Evolutionary conservation across 1,140 invertebrate species (phyloP).

Genomic region (Papilio aristodemus): DNA sequence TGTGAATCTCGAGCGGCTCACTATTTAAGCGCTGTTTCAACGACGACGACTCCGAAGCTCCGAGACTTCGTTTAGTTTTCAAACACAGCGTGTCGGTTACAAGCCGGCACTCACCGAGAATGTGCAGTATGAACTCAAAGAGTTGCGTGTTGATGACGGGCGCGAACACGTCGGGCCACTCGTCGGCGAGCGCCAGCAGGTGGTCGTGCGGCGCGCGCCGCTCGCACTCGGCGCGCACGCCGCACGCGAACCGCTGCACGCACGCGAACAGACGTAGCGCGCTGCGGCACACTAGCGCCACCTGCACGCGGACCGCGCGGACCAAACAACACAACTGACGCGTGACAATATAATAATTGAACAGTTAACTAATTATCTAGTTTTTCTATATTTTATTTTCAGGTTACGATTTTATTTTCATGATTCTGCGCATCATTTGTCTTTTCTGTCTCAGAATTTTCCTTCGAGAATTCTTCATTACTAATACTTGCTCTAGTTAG

Average conservation of each 20-base stretch:
- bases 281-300: slow-evolving; percentile 39
- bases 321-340: no score
- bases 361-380: no score
- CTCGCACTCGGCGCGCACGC: slow-evolving; percentile 32
- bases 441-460: no score
- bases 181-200: slow-evolving; percentile 44
- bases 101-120: slow-evolving; percentile 41
- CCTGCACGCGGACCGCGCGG: slow-evolving; percentile 42
- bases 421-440: no score
- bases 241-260: slow-evolving; percentile 38
- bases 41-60: no score
- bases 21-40: no score
- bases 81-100: not conserved
- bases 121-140: slow-evolving; percentile 35
- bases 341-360: no score
- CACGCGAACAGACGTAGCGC: slow-evolving; percentile 39
- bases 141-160: slow-evolving; percentile 45
- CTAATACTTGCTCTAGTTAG: no score
- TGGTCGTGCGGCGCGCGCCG: slow-evolving; percentile 39
- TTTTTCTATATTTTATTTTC: no score
- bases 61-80: not conserved
- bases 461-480: no score
- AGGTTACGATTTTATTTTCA: no score
- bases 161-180: slow-evolving; percentile 59
- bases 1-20: no score